Conservation (phyloP, 2,797 vertebrate species). For the Acrossocheilus wenchowensis region DNA sequence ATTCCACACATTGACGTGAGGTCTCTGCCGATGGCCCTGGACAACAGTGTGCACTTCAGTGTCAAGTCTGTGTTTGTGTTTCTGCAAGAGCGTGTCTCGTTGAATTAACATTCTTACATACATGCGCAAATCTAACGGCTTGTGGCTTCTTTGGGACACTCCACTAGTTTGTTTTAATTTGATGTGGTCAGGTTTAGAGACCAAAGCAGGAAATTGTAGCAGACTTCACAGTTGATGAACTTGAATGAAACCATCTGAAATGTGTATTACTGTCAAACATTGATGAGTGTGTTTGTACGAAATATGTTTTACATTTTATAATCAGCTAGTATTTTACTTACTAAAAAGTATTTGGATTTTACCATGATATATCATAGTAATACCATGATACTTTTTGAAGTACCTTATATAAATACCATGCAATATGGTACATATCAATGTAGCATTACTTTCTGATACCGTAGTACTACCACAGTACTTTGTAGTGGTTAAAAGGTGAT, state of each 20-base stretch:
- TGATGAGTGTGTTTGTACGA: not conserved
- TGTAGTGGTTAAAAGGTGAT: not conserved
- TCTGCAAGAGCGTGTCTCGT: conserved; percentile 26
- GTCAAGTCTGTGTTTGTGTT: conserved; percentile 54
- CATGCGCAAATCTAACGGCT: not conserved
- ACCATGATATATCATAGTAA: not conserved
- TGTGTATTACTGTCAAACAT: not conserved
- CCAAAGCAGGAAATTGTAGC: not conserved
- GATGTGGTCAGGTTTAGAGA: not conserved
- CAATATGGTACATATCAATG: not conserved
- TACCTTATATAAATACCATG: not conserved
- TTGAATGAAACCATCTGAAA: conserved; percentile 1
- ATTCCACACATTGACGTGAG: conserved; percentile 54
- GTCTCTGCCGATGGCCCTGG: conserved; percentile 43
- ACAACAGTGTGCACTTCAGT: conserved; percentile 37
- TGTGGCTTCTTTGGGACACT: conserved; percentile 10
- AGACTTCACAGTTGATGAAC: not conserved
- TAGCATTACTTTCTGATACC: not conserved
- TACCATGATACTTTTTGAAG: not conserved
- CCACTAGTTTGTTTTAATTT: not conserved
- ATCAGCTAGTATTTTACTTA: not conserved
- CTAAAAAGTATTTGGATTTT: not conserved
- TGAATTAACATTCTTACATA: conserved; percentile 34
- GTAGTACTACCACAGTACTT: not conserved
- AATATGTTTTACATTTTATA: not conserved